Conservation (phyloP, 2,888 invertebrate species). For the Ormyrus rosae region DNA sequence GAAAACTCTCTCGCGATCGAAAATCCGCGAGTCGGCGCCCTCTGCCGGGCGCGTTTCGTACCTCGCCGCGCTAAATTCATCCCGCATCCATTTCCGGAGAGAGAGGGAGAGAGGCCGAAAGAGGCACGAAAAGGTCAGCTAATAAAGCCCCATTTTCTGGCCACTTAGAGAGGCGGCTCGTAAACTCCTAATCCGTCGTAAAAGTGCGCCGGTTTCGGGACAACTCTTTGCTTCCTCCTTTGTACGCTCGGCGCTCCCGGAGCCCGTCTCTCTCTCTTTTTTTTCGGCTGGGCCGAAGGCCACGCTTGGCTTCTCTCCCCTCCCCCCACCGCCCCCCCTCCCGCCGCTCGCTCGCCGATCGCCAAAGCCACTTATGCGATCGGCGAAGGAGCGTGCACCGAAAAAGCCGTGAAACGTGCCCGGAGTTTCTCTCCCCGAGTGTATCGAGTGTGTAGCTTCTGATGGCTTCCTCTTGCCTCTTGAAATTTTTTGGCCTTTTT, state of each 20-base stretch:
- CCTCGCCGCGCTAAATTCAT: too few species aligned
- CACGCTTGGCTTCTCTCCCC: slow-evolving; percentile 10
- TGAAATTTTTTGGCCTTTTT: background rate
- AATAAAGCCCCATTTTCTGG: too few species aligned
- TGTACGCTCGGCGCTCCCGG: slow-evolving; percentile 14
- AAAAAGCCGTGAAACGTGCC: background rate
- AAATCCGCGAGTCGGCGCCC: too few species aligned
- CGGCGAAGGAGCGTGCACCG: background rate
- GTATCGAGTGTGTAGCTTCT: slow-evolving; percentile 23
- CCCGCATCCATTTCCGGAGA: too few species aligned
- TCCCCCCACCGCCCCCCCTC: background rate
- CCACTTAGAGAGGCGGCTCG: background rate
- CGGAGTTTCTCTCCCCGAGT: slow-evolving; percentile 24
- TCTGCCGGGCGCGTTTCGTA: too few species aligned
- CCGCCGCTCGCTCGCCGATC: background rate
- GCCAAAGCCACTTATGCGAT: background rate
- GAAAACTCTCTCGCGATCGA: slow-evolving; percentile 5
- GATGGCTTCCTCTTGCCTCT: background rate
- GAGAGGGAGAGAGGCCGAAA: too few species aligned
- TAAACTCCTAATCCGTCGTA: slow-evolving; percentile 8
- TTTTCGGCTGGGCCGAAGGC: slow-evolving; percentile 20
- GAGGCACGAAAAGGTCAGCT: too few species aligned
- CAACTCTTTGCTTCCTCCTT: background rate
- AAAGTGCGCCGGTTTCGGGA: background rate
- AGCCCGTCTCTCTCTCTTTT: slow-evolving; percentile 10